Percentiles rank a stretch among this genome's conserved stretches.
These are phyloP conservation scores for Arremon brunneinucha DNA, from an alignment of 2,797 vertebrate genomes.

Conservation along the genomic window DNA sequence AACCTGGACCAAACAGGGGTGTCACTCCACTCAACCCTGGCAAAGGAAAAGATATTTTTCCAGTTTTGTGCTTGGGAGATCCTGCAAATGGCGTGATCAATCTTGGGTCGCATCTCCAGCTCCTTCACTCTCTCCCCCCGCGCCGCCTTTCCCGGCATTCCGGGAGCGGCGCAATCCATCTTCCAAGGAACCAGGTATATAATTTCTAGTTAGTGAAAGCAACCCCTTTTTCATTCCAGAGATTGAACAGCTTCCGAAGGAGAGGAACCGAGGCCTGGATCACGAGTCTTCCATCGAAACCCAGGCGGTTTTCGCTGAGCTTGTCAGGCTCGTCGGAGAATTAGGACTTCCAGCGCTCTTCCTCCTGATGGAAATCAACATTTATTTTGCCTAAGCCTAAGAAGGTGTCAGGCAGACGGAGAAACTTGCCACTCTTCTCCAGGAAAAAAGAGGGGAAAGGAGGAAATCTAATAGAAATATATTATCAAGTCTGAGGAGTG, in stretches of 20 bases:
- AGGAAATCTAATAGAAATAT: constrained; percentile 53
- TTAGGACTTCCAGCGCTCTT: background rate
- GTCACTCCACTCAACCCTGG: background rate
- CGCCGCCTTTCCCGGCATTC: background rate
- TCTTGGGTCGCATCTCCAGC: constrained; percentile 1
- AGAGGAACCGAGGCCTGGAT: background rate
- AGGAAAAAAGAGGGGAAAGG: background rate
- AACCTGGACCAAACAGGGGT: background rate
- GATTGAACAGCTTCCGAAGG: constrained; percentile 45
- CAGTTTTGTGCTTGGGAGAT: constrained; percentile 16
- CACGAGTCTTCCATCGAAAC: background rate
- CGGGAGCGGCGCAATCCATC: constrained; percentile 35
- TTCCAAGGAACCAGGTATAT: constrained; percentile 62
- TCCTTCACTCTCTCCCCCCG: background rate
- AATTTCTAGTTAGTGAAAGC: constrained; percentile 66
- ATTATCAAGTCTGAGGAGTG: constrained; percentile 38
- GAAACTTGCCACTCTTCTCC: background rate
- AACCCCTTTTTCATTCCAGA: constrained; percentile 48
- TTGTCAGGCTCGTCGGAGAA: background rate
- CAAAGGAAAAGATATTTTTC: constrained; percentile 13
- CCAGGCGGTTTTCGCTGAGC: constrained; percentile 20
- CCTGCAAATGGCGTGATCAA: constrained; percentile 47
- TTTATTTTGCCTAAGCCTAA: constrained; percentile 36
- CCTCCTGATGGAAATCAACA: constrained; percentile 49
- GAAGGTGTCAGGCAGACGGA: constrained; percentile 21